phyloP scores from a whole-genome alignment of 2,888 invertebrate species.

The Muschampia plurimacula region DNA sequence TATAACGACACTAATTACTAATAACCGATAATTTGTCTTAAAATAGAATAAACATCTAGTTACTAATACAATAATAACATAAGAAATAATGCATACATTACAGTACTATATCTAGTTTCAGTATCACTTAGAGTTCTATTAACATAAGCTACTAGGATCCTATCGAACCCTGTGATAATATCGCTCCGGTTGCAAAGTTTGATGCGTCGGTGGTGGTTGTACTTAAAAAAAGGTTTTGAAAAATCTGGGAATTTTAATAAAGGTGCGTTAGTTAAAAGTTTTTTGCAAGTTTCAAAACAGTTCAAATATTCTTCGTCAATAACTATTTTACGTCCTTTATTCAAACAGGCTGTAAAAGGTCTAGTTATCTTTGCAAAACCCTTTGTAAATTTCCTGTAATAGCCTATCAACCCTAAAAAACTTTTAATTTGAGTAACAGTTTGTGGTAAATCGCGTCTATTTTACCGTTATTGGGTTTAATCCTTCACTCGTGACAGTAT shows the following conservation, averaged over 20 bases:
- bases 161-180: slow-evolving; percentile 44
- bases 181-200: slow-evolving; percentile 41
- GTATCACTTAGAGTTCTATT: slow-evolving; percentile 31
- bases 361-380: slow-evolving; percentile 47
- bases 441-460: slow-evolving; percentile 49
- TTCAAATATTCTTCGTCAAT: slow-evolving; percentile 42
- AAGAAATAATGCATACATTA: slow-evolving; percentile 5
- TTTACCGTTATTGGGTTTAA: slow-evolving; percentile 44
- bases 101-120: slow-evolving; percentile 37
- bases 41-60: too few relatives aligned
- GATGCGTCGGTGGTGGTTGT: slow-evolving; percentile 40
- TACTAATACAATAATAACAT: too few relatives aligned
- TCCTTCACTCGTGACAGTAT: slow-evolving; percentile 41
- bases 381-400: slow-evolving; percentile 58
- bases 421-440: slow-evolving; percentile 48
- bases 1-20: too few relatives aligned
- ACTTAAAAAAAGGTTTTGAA: slow-evolving; percentile 40
- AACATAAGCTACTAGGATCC: slow-evolving; percentile 30
- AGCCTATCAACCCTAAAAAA: slow-evolving; percentile 59
- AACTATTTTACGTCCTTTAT: slow-evolving; percentile 42
- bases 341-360: slow-evolving; percentile 48
- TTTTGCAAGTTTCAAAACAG: slow-evolving; percentile 44
- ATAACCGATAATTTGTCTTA: too few relatives aligned
- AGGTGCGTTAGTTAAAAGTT: slow-evolving; percentile 37
- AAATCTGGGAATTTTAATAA: slow-evolving; percentile 34